Evolutionary conservation across 2,797 vertebrate genomes (phyloP), one percentile per base, ranked within the genome.

Genomic region (Adelosebastes latens): DNA sequence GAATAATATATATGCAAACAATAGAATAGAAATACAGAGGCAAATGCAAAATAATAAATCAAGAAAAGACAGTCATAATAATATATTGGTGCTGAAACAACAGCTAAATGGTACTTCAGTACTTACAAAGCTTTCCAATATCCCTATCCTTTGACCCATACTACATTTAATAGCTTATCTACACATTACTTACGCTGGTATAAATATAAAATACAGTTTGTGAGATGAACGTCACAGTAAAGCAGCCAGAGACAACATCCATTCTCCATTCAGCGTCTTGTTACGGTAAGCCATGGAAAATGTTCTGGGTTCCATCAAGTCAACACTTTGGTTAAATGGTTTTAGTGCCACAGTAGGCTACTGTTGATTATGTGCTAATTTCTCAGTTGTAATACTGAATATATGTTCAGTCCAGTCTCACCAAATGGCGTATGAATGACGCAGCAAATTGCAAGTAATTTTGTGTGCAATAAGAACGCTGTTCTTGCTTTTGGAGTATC

Each of bases 281-380:
- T 20, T 65, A 53, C 4, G 14, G 7, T 39, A 32, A 49, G 42
- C 27, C 22, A 4, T 39, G 63, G 79, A 81, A 75, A 81, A 72
- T 49, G 72, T 80, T 83, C 77, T 81, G 81, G 31, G 18, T 73
- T 73, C 65, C 59, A 67, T 87, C 46, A 77, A 69, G 25, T 32
- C 62, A 71, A 67, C 65, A 64, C 69, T 69, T 60, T 49, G 4
- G 6, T 49, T 31, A 20, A 78, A 36, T 60, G 73, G 7, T 78
- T 83, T 71, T 58, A 36, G 31, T 52, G 52, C 53, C 7, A 25
- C 22, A 65, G 29, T n/a, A 14, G 13, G 36, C 8, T 65, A 13
- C 31, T 22, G 31, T 22, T 69, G 2, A 82, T 53, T 12, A 72
- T 27, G 36, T 16, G 13, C 5, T 66, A 9, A 71, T 73, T 66